These are phyloP conservation scores for Hylaea fasciaria DNA, from an alignment of 2,888 invertebrate species.

Conservation along the genomic window DNA sequence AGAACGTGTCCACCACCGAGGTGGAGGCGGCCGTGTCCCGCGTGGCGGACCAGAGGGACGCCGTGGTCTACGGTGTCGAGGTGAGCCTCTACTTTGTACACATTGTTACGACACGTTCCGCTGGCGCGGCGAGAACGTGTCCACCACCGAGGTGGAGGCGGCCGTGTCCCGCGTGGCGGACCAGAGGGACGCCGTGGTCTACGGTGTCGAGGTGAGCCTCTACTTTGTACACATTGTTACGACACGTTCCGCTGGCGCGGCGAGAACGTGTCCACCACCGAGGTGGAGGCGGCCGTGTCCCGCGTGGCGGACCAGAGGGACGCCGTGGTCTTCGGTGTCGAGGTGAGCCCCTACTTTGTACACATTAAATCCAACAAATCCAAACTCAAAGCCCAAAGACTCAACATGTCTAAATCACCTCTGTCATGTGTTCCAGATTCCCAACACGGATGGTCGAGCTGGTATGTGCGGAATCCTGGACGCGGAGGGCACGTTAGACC, in stretches of 20 bases:
- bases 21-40: conserved; percentile 97
- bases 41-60: conserved; percentile 93
- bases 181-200: too few species aligned
- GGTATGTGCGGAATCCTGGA: conserved; percentile 99
- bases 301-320: background rate
- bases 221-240: too few species aligned
- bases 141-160: background rate
- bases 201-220: too few species aligned
- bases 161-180: background rate
- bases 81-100: too few species aligned
- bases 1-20: conserved; percentile 99
- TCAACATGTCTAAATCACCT: too few species aligned
- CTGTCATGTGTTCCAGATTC: conserved; percentile 77
- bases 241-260: too few species aligned
- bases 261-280: background rate
- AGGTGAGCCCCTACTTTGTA: too few species aligned
- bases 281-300: background rate
- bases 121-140: background rate
- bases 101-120: too few species aligned
- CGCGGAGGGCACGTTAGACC: conserved; percentile 87
- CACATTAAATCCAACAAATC: too few species aligned
- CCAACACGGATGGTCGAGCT: conserved; percentile 93
- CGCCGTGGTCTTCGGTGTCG: too few species aligned
- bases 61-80: conserved; percentile 97
- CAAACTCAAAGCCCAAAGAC: too few species aligned